A percentile compares a stretch with the other conserved stretches of the same genome.
Conservation (phyloP, 2,113 vertebrate genomes). For the Macroglossus sobrinus region DNA sequence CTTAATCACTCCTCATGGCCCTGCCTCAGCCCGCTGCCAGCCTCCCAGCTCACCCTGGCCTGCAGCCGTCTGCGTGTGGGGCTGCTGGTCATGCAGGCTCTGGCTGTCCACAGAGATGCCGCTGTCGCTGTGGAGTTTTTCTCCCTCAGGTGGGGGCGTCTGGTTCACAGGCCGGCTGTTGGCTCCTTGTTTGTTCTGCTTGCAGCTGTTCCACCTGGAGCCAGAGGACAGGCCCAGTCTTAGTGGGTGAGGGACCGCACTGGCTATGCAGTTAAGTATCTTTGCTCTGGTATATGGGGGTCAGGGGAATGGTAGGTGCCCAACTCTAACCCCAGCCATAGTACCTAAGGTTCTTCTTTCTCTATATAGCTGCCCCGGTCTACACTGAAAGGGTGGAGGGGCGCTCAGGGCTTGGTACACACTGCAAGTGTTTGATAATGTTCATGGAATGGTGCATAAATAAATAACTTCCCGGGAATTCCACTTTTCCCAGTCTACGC, state of each 20-base stretch:
- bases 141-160: slow-evolving; percentile 94
- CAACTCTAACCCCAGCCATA: accelerated
- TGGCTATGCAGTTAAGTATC: accelerated
- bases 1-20: neutral
- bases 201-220: slow-evolving; percentile 97
- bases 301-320: neutral
- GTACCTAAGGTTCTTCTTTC: neutral
- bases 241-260: neutral
- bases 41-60: slow-evolving; percentile 79
- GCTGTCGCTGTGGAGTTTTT: slow-evolving; percentile 98
- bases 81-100: slow-evolving; percentile 95
- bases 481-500: neutral
- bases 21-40: accelerated
- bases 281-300: accelerated
- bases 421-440: accelerated
- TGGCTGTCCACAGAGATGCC: slow-evolving; percentile 99
- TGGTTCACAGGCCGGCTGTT: slow-evolving; percentile 95
- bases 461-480: neutral
- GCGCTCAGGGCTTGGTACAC: too few species aligned
- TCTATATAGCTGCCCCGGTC: neutral
- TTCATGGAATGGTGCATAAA: neutral
- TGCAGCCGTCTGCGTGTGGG: slow-evolving; percentile 82
- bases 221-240: neutral
- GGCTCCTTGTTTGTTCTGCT: slow-evolving; percentile 96
- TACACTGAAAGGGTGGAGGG: neutral